Percentiles rank a stretch among this genome's conserved stretches.
These are phyloP conservation scores for Chiloscyllium plagiosum DNA, from an alignment of 2,113 vertebrate genomes.

Conservation along the genomic window DNA sequence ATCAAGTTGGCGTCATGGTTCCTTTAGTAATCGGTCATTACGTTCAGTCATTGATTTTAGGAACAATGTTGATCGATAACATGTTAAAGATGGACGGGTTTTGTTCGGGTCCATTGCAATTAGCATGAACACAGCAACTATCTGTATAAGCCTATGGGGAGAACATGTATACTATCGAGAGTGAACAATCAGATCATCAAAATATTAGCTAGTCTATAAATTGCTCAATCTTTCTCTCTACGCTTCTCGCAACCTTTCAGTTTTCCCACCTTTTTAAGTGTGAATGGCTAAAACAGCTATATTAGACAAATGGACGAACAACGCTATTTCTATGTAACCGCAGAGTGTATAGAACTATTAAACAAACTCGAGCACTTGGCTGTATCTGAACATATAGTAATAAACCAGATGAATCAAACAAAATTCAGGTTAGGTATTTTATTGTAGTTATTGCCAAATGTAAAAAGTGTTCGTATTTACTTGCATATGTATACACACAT, in stretches of 20 bases:
- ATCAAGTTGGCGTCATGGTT: constrained; percentile 16
- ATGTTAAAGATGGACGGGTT: constrained; percentile 36
- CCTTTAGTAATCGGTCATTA: constrained; percentile 26
- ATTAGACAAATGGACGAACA: no score
- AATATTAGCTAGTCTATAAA: constrained; percentile 29
- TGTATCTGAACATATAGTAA: background rate
- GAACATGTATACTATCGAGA: background rate
- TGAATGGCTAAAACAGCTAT: background rate
- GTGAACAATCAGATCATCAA: background rate
- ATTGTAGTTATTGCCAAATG: background rate
- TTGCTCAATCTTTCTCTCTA: constrained; percentile 1
- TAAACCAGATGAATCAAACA: background rate
- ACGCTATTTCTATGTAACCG: background rate
- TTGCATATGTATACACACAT: background rate
- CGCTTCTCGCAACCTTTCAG: background rate
- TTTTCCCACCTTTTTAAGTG: background rate
- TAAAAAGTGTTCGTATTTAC: background rate
- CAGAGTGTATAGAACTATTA: background rate
- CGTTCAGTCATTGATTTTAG: constrained; percentile 14
- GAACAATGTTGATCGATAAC: constrained; percentile 27
- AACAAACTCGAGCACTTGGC: background rate
- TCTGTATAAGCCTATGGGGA: background rate
- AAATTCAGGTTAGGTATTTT: background rate
- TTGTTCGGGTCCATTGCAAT: constrained; percentile 38
- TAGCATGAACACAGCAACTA: constrained; percentile 17